Evolutionary conservation across 2,113 vertebrate species (phyloP).

Genomic region (Oreochromis aureus): DNA sequence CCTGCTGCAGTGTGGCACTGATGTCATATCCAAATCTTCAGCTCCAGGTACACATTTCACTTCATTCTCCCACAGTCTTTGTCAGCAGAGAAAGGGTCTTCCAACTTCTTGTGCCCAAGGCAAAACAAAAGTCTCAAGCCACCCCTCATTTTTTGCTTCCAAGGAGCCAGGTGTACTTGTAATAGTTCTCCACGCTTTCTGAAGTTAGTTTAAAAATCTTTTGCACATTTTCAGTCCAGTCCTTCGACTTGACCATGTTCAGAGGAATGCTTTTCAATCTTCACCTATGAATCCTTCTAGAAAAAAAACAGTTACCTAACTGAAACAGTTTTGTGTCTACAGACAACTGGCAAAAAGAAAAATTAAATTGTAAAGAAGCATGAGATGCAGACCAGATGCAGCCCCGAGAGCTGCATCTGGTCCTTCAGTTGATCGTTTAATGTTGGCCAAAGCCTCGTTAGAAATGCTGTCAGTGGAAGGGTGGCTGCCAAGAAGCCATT

Average conservation of each 20-base stretch:
- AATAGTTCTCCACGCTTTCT: not conserved
- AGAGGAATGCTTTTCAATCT: not conserved
- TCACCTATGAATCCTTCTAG: not conserved
- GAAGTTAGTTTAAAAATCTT: not conserved
- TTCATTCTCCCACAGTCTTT: not conserved
- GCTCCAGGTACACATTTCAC: not conserved
- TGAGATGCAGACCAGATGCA: not conserved
- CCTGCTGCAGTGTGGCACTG: not conserved
- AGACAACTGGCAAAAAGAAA: not conserved
- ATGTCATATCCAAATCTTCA: not conserved
- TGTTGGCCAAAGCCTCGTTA: not conserved
- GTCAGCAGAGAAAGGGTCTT: not conserved
- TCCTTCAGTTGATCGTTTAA: not conserved
- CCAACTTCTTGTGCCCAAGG: not conserved
- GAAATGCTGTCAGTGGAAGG: not conserved
- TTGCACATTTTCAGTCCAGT: not conserved
- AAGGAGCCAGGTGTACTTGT: not conserved
- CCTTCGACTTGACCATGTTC: not conserved
- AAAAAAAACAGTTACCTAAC: not conserved
- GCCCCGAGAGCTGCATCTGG: not conserved
- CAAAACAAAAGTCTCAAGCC: not conserved
- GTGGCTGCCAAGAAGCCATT: not conserved
- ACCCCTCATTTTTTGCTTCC: fast-evolving
- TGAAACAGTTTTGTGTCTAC: not conserved
- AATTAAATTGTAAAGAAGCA: not conserved